These are phyloP conservation scores for Cromileptes altivelis DNA, from an alignment of 2,113 vertebrate species.

Conservation along the genomic window DNA sequence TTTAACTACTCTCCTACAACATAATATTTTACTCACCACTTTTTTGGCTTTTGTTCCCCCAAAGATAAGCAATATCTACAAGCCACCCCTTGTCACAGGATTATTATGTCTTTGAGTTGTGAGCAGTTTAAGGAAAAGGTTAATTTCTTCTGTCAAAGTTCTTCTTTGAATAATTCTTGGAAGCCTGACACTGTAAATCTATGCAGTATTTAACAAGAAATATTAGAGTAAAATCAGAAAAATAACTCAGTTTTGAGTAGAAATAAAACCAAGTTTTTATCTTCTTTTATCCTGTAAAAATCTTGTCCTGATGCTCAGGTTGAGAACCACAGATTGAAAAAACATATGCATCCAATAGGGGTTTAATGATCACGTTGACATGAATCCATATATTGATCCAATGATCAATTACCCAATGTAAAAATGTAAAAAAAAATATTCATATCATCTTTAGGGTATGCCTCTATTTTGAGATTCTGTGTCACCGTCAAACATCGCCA, in stretches of 20 bases:
- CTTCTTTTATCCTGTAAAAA: background rate
- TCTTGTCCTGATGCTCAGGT: background rate
- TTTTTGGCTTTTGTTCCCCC: background rate
- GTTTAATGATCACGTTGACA: no score
- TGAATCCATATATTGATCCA: no score
- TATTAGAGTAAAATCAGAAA: no score
- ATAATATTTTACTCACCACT: background rate
- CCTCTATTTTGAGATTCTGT: no score
- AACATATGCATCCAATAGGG: no score
- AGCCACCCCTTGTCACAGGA: background rate
- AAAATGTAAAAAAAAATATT: no score
- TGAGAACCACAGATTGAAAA: background rate
- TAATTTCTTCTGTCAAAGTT: background rate
- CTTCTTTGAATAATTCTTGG: background rate
- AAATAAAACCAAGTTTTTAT: no score
- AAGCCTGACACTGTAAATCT: background rate
- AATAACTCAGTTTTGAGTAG: no score
- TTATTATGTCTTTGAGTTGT: background rate
- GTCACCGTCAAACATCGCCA: no score
- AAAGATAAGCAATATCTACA: background rate
- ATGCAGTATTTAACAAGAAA: background rate
- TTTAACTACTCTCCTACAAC: no score
- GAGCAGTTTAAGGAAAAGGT: background rate
- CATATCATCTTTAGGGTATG: no score
- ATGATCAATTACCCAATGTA: no score